These are phyloP conservation scores for Mus pahari DNA, from an alignment of 2,113 vertebrate genomes.

Conservation along the genomic window DNA sequence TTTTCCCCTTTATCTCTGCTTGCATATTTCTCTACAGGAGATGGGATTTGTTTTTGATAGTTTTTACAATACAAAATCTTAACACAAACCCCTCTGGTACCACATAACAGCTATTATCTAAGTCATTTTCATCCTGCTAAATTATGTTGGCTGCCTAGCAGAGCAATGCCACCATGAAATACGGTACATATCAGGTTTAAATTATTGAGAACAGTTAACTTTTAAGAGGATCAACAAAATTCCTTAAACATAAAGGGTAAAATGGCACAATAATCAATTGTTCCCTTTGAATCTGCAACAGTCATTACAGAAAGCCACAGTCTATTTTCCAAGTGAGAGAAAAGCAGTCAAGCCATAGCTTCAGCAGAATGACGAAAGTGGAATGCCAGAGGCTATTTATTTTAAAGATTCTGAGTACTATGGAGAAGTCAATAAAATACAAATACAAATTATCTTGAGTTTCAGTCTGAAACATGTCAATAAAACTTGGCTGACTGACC, in stretches of 20 bases:
- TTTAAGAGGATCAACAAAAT: not conserved
- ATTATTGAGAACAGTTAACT: not conserved
- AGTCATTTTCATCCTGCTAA: not conserved
- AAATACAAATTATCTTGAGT: conserved; percentile 51
- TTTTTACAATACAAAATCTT: conserved; percentile 10
- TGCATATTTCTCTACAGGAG: not conserved
- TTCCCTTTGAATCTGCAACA: not conserved
- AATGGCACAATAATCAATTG: not conserved
- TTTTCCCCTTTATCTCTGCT: not conserved
- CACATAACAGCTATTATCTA: not conserved
- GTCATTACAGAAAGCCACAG: conserved; percentile 31
- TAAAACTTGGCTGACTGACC: conserved; percentile 59
- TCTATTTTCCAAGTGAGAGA: conserved; percentile 32
- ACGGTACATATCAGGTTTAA: not conserved
- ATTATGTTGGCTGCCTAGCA: not conserved
- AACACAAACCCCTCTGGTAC: not conserved
- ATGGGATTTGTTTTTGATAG: not conserved
- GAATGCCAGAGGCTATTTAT: conserved; percentile 41
- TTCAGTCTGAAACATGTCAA: conserved; percentile 51
- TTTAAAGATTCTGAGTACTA: conserved; percentile 53
- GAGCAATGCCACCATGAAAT: not conserved
- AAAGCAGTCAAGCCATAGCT: not conserved
- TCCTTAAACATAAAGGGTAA: not conserved
- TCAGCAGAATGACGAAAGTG: not conserved
- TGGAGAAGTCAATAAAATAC: conserved; percentile 45